Percentiles rank a stretch among this genome's conserved stretches.
Conservation (phyloP, 2,797 vertebrate species). For the Anableps anableps region DNA sequence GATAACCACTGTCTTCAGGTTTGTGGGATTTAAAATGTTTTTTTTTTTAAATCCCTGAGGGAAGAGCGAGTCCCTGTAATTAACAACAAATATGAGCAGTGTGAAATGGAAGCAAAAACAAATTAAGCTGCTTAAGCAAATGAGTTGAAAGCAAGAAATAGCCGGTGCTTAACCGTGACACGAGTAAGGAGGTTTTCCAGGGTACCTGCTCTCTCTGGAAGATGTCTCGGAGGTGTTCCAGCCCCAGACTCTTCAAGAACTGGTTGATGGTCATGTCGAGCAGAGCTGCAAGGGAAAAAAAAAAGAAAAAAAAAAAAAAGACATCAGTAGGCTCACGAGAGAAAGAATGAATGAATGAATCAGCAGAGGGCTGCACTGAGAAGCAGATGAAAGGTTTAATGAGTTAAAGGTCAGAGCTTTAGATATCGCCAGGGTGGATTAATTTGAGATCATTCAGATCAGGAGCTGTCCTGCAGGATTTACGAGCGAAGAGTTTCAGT, state of each 20-base stretch:
- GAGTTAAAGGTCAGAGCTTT: neutral
- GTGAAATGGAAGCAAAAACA: slow-evolving; percentile 5
- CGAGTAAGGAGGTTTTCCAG: neutral
- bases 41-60: neutral
- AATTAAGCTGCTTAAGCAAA: neutral
- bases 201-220: slow-evolving; percentile 96
- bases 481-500: too few species aligned
- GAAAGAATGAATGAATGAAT: too few species aligned
- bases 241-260: slow-evolving; percentile 94
- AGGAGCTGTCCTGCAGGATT: too few species aligned
- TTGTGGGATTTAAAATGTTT: neutral
- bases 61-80: neutral
- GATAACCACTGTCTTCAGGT: slow-evolving; percentile 3
- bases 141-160: neutral
- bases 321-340: slow-evolving; percentile 5
- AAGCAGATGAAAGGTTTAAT: neutral
- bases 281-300: slow-evolving; percentile 68
- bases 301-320: too few species aligned
- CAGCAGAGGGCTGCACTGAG: neutral
- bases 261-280: slow-evolving; percentile 99
- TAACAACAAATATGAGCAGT: neutral
- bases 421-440: too few species aligned
- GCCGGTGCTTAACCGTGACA: neutral
- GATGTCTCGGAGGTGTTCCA: slow-evolving; percentile 95
- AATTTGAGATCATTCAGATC: too few species aligned